Base-by-base conservation (phyloP, 2,888 invertebrate species). In the Drosophila seclusa region DNA sequence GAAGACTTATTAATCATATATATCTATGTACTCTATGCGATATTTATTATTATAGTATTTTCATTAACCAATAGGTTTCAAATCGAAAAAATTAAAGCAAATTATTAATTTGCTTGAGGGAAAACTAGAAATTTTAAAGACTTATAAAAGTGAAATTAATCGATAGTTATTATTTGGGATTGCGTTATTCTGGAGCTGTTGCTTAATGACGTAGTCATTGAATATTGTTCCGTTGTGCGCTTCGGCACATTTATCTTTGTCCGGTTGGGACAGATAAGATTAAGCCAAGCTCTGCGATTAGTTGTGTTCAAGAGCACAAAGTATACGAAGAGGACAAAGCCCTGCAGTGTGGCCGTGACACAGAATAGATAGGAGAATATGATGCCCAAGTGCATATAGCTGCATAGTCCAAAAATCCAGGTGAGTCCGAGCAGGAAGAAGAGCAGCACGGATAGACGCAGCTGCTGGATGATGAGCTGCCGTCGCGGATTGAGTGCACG, bases 311-410 rank as follows among this genome's bases (percentile, higher is more conserved):
- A 93, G 24, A 95, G 87, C 10, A 95, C 93, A 87, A 95, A 95
- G 90, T 95, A 95, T 24, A 95, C 87, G 80, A 95, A 95, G 18
- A 95, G 91, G 11, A 95, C 94, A 87, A 95, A 95, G 0, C 95
- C 95, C 85, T 95, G 95, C 27, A 95, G 77, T 0, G 95, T 95
- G 7, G 95, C 94, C 1, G 95, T 95, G n/a, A 95, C 87, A 84
- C 95, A 95, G 82, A 95, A 95, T 0, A 95, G 91, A 86, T 95
- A 95, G 0, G 95, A 94, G 92, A 95, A 95, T 29, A 94, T 80
- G 29, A 94, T 72, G 13, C 92, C 91, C 29, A 93, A 93, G 6
- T 91, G 92, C 53, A 94, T 93, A 81, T 94, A 94, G 1, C 94
- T 94, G 78, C 95, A 93, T 38, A 95, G 88, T 8, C 95, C 95